Evolutionary conservation across 1,140 invertebrate species (phyloP).

Genomic region (Trissolcus basalis): DNA sequence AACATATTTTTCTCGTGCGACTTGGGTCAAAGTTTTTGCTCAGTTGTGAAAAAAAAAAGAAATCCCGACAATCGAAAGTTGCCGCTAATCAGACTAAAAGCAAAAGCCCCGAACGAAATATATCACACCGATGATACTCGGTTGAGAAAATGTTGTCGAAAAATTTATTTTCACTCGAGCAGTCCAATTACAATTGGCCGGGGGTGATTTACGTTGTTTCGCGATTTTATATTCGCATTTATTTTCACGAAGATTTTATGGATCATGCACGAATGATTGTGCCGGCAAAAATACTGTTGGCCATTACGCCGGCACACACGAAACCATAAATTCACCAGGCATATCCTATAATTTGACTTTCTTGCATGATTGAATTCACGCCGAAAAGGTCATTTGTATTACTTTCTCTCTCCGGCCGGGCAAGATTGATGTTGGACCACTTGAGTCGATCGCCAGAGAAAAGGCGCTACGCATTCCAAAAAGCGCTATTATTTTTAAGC

Average conservation of each 20-base stretch:
- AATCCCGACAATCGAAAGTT: background rate
- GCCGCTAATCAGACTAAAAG: background rate
- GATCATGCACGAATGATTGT: slow-evolving; percentile 40
- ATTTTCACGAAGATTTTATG: slow-evolving; percentile 38
- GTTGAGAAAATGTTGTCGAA: background rate
- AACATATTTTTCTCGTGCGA: slow-evolving; percentile 6
- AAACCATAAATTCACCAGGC: slow-evolving; percentile 47
- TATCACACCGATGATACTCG: background rate
- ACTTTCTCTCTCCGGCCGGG: slow-evolving; percentile 2
- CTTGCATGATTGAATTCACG: slow-evolving; percentile 48
- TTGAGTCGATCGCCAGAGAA: background rate
- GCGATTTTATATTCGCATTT: slow-evolving; percentile 49
- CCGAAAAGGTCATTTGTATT: slow-evolving; percentile 35
- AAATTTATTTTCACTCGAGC: slow-evolving; percentile 14
- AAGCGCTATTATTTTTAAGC: background rate
- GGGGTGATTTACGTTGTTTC: slow-evolving; percentile 29
- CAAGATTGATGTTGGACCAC: background rate
- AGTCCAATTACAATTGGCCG: slow-evolving; percentile 24
- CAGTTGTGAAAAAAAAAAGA: background rate
- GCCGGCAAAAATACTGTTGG: slow-evolving; percentile 20
- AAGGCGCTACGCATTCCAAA: background rate
- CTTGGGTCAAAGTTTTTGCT: slow-evolving; percentile 6
- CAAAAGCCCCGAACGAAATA: slow-evolving; percentile 22
- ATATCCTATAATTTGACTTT: slow-evolving; percentile 48
- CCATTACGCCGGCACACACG: slow-evolving; percentile 32